Conservation (phyloP, 2,113 vertebrate species). For the Xiphophorus maculatus region DNA sequence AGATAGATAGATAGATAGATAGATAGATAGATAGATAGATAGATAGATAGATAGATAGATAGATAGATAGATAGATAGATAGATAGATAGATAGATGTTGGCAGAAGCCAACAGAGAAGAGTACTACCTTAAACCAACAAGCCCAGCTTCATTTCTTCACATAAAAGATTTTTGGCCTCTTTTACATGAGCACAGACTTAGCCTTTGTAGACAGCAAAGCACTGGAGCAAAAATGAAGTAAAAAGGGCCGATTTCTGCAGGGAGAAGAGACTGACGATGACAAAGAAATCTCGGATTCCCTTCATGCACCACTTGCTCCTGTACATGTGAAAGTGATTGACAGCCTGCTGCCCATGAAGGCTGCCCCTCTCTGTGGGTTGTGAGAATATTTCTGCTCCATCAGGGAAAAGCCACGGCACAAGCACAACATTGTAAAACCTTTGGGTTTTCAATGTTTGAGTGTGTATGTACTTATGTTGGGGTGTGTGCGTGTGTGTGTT, state of each 20-base stretch:
- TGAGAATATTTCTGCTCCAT: constrained; percentile 50
- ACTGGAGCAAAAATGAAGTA: constrained; percentile 50
- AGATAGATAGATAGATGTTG: too few species aligned
- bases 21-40: too few species aligned
- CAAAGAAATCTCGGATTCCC: constrained; percentile 66
- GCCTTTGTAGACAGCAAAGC: constrained; percentile 37
- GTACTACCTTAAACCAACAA: too few species aligned
- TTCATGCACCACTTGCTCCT: constrained; percentile 60
- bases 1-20: too few species aligned
- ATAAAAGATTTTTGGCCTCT: constrained; percentile 43
- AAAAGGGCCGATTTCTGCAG: constrained; percentile 31
- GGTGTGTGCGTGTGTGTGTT: neutral
- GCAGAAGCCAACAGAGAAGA: too few species aligned
- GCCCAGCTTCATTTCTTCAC: constrained; percentile 7
- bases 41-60: too few species aligned
- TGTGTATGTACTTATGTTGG: constrained; percentile 14
- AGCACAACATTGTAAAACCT: constrained; percentile 41
- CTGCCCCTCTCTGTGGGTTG: constrained; percentile 47
- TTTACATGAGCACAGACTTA: constrained; percentile 34
- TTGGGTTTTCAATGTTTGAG: constrained; percentile 3
- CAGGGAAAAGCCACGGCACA: constrained; percentile 31
- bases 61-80: too few species aligned
- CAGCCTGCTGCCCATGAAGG: constrained; percentile 38
- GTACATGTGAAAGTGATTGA: constrained; percentile 65
- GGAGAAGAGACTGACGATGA: constrained; percentile 57